Conservation (phyloP, 2,888 invertebrate species). For the Apodemia mormo region DNA sequence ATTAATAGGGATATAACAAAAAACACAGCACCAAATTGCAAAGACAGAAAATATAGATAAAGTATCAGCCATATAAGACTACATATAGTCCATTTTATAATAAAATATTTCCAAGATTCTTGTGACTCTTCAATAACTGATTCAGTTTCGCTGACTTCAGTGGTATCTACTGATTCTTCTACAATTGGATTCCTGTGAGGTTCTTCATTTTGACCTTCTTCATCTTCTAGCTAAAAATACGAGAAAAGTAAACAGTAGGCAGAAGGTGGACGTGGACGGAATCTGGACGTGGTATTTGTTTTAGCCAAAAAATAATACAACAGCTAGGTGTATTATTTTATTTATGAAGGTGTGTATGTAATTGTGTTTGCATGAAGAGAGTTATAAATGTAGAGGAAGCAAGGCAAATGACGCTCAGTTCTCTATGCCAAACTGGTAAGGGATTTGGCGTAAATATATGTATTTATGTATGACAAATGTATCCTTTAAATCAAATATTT, state of each 20-base stretch:
- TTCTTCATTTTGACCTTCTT: conserved; percentile 41
- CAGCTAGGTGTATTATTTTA: too few species aligned
- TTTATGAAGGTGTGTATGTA: too few species aligned
- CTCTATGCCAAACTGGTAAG: too few species aligned
- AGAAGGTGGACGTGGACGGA: too few species aligned
- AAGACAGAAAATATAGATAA: conserved; percentile 88
- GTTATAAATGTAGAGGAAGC: too few species aligned
- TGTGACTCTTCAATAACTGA: conserved; percentile 50
- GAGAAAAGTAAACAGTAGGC: background rate
- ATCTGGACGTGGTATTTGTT: background rate
- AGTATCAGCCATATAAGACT: conserved; percentile 88
- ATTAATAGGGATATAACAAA: conserved; percentile 89
- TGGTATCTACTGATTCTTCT: conserved; percentile 50
- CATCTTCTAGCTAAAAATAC: conserved; percentile 54
- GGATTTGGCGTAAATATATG: too few species aligned
- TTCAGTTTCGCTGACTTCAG: conserved; percentile 55
- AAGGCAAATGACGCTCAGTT: too few species aligned
- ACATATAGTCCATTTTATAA: conserved; percentile 77
- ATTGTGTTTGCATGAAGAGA: too few species aligned
- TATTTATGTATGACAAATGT: too few species aligned
- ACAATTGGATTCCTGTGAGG: conserved; percentile 32
- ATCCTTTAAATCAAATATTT: too few species aligned
- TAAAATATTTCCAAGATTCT: conserved; percentile 57
- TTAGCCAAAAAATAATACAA: background rate
- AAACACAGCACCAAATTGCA: conserved; percentile 95